Base-by-base conservation (phyloP, 2,888 invertebrate genomes). In the Machimus atricapillus region DNA sequence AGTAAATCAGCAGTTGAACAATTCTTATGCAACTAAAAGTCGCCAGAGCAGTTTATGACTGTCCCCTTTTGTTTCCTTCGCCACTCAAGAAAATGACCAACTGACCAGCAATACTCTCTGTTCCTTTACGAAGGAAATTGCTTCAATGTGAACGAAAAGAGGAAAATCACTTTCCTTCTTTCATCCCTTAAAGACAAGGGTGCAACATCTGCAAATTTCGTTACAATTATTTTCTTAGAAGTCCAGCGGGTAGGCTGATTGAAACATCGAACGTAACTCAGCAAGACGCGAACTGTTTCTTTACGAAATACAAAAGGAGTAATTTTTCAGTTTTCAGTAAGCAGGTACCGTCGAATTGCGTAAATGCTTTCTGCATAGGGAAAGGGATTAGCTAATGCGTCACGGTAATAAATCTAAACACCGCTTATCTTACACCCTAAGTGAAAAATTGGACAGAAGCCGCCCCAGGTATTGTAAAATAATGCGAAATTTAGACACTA, bases 351-450 rank as follows among this genome's bases (percentile, higher is more conserved):
- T 2, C 5, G 16, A 40, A 31, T 85, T 85, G 46, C 85, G 74
- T 19, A 85, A 74, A 74, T 74, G 73, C 16, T n/a, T 74, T 6
- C 12, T 46, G 34, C 8, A 74, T 16, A 16, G 43, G 46, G 14
- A 74, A 19, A 37, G 19, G 76, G 76, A 85, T 74, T 74, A 52
- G 74, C 31, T 27, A 74, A 74, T 85, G 16, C 46, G 85, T 85
- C 43, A 37, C 74, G 85, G 74, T 46, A 74, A 85, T 85, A 85
- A 85, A 85, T 85, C 52, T 74, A 74, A 74, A 73, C 1, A 58
- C 66, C 58, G 16, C 37, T 82, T 27, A 12, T 37, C 58, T 82
- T 27, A 5, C 58, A 58, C 58, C n/a, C 37, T 56, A 37, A 0
- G 58, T 27, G 31, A 34, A 14, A 34, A 6, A 12, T 31, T 52